These are phyloP conservation scores for Andrena dorsata DNA, from an alignment of 2,888 invertebrate genomes.

Conservation along the genomic window DNA sequence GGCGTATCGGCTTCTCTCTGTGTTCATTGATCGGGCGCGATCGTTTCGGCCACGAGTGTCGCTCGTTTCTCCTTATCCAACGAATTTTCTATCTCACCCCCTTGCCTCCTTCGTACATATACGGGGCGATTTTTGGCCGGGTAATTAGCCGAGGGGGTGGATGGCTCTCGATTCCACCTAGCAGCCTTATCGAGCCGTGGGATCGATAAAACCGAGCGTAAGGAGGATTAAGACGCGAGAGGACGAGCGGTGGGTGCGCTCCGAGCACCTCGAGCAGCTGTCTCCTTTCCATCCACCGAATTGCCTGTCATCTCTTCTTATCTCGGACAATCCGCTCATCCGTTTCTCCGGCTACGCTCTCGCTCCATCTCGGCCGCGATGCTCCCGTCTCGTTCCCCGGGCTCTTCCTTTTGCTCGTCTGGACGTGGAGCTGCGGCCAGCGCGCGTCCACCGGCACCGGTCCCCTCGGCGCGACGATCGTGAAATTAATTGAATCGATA, in stretches of 20 bases:
- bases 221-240: conserved; percentile 50
- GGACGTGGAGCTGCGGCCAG: not conserved
- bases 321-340: conserved; percentile 78
- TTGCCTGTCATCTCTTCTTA: conserved; percentile 81
- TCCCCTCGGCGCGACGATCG: conserved; percentile 1
- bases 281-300: conserved; percentile 71
- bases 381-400: conserved; percentile 33
- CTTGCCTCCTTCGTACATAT: not conserved
- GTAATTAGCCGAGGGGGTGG: conserved; percentile 21
- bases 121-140: not conserved
- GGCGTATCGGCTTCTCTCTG: conserved; percentile 31
- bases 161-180: conserved; percentile 4
- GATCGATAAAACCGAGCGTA: conserved; percentile 47
- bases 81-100: not conserved
- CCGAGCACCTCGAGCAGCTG: conserved; percentile 48
- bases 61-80: not conserved
- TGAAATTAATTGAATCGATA: conserved; percentile 49
- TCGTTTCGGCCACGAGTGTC: not conserved
- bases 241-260: conserved; percentile 34
- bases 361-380: conserved; percentile 9
- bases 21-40: conserved; percentile 37
- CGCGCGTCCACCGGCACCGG: not conserved
- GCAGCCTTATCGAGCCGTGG: conserved; percentile 22
- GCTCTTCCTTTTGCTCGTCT: conserved; percentile 14
- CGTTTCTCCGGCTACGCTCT: conserved; percentile 66